These are phyloP conservation scores for Fregetta grallaria DNA, from an alignment of 2,113 vertebrate genomes.

Conservation along the genomic window DNA sequence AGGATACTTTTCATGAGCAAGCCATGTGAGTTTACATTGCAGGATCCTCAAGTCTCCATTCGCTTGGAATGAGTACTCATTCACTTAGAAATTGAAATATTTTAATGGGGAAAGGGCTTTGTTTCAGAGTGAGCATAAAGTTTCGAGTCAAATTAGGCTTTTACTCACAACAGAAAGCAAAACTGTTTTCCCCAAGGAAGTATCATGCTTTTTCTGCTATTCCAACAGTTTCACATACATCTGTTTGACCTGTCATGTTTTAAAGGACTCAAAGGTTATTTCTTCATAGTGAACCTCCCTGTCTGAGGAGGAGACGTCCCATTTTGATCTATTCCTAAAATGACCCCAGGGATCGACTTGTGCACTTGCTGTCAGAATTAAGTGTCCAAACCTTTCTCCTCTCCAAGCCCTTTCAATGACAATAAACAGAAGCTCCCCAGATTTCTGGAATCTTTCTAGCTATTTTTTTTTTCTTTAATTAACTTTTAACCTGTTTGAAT, in stretches of 20 bases:
- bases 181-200: neutral
- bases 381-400: neutral
- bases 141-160: neutral
- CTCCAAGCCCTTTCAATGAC: neutral
- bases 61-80: neutral
- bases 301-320: neutral
- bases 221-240: neutral
- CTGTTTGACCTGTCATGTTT: neutral
- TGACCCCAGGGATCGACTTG: neutral
- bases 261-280: neutral
- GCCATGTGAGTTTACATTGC: neutral
- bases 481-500: neutral
- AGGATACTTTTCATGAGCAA: neutral
- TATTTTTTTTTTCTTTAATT: neutral
- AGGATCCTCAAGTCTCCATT: neutral
- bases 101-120: neutral
- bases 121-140: neutral
- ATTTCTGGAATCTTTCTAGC: neutral
- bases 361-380: neutral
- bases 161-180: neutral
- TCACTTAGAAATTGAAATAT: neutral
- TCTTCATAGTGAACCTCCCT: neutral
- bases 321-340: neutral
- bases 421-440: neutral
- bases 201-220: neutral